A percentile compares a stretch with the other conserved stretches of the same genome.
phyloP scores from a whole-genome alignment of 2,113 vertebrate species.

The Microtus ochrogaster region DNA sequence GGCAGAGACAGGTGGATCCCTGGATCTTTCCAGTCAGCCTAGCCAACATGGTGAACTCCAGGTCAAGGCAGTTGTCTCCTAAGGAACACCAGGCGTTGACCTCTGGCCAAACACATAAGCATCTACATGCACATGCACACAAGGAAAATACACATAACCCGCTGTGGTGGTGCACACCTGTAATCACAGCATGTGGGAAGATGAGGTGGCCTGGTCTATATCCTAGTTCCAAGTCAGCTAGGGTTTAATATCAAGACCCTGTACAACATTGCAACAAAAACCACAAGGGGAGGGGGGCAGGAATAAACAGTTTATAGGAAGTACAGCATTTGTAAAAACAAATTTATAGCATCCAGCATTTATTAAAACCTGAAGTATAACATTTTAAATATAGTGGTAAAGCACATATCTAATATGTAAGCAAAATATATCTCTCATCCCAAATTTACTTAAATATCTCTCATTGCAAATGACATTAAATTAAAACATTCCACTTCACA shows the following conservation, averaged over 20 bases:
- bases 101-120: neutral
- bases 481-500: neutral
- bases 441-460: constrained; percentile 38
- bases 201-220: neutral
- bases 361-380: constrained; percentile 11
- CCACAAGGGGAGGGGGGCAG: neutral
- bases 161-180: too few relatives aligned
- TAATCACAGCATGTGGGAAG: neutral
- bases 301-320: neutral
- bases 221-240: neutral
- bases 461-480: constrained; percentile 31
- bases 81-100: neutral
- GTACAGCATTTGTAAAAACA: neutral
- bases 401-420: constrained; percentile 10
- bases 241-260: neutral
- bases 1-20: neutral
- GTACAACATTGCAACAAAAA: neutral
- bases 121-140: neutral
- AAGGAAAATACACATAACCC: neutral
- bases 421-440: neutral
- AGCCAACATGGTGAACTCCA: neutral
- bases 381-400: neutral
- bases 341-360: neutral
- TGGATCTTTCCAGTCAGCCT: neutral
- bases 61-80: neutral